Percentiles rank a stretch among this genome's conserved stretches.
Evolutionary conservation across 2,113 vertebrate species (phyloP).

Genomic region (Cololabis saira): DNA sequence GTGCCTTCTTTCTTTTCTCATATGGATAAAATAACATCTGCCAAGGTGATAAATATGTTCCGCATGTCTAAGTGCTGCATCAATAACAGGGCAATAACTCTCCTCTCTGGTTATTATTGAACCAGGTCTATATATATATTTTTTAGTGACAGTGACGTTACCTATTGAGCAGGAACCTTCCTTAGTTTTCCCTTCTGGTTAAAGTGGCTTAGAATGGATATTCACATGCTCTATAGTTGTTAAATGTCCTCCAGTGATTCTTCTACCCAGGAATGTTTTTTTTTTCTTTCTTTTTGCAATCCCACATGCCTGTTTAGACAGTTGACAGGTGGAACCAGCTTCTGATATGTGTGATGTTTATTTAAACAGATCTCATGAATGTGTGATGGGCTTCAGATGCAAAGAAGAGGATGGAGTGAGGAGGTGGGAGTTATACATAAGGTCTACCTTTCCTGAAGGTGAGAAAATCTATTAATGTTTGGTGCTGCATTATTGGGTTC

Average conservation of each 20-base stretch:
- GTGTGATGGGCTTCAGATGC: slow-evolving; percentile 33
- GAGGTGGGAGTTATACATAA: neutral
- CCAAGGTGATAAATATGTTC: too few species aligned
- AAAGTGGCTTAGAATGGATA: neutral
- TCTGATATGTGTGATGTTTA: slow-evolving; percentile 23
- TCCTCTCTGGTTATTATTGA: too few species aligned
- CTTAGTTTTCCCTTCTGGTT: neutral
- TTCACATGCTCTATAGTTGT: neutral
- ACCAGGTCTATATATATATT: too few species aligned
- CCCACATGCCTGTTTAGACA: too few species aligned
- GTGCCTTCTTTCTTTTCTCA: too few species aligned
- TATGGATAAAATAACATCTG: too few species aligned
- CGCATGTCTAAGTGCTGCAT: too few species aligned
- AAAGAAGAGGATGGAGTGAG: neutral
- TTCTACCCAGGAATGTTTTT: slow-evolving; percentile 11
- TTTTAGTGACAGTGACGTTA: too few species aligned
- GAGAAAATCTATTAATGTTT: slow-evolving; percentile 40
- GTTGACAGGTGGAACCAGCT: neutral
- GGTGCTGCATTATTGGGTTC: slow-evolving; percentile 39
- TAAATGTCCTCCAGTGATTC: slow-evolving; percentile 12
- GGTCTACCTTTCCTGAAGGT: slow-evolving; percentile 44
- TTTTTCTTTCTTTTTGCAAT: neutral
- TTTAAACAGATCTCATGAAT: slow-evolving; percentile 46
- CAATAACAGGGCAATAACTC: too few species aligned
- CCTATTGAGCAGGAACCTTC: neutral